Evolutionary conservation across 2,113 vertebrate species (phyloP), one percentile per base, ranked within the genome.

Genomic region (Entelurus aequoreus): DNA sequence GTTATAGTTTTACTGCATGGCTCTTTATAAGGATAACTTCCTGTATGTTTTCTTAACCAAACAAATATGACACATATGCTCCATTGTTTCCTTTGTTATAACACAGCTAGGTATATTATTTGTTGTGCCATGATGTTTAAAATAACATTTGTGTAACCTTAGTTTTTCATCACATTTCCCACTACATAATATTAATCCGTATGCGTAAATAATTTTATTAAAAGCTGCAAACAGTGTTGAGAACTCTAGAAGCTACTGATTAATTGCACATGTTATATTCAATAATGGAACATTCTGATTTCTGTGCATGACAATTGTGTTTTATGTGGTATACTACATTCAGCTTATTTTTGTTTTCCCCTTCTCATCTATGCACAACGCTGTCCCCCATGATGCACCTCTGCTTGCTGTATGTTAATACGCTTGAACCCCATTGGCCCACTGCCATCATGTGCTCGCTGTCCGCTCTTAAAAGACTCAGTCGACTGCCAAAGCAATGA

Each of bases 401-500:
- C 80, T 86, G 84, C 86, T 88, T 86, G 86, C 86, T 85, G 95
- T 99, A 97, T 99, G 97, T 99, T 99, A 99, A 99, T 97, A 97
- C 96, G 95, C 97, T 99, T 99, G 96, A 99, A 94, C 93, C 95
- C 96, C 97, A 99, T 99, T 99, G 97, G 97, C 95, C 95, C 96
- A 95, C 95, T 98, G 95, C 94, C 96, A 98, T 99, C 96, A 98
- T 98, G 96, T 98, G 96, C 95, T 99, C 95, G 93, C 96, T 99
- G 95, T 95, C 95, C 97, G 94, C 97, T 98, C 97, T 94, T 97
- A 92, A 97, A 98, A 98, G 97, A 99, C 96, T 98, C 97, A 98
- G 95, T 98, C 97, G 95, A 97, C 96, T 98, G 95, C 96, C 97
- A 99, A 99, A 99, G 95, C 95, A 96, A 96, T 99, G 97, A 99